These are phyloP conservation scores for Apogon hyalosoma DNA, from an alignment of 2,797 vertebrate genomes.

Conservation along the genomic window DNA sequence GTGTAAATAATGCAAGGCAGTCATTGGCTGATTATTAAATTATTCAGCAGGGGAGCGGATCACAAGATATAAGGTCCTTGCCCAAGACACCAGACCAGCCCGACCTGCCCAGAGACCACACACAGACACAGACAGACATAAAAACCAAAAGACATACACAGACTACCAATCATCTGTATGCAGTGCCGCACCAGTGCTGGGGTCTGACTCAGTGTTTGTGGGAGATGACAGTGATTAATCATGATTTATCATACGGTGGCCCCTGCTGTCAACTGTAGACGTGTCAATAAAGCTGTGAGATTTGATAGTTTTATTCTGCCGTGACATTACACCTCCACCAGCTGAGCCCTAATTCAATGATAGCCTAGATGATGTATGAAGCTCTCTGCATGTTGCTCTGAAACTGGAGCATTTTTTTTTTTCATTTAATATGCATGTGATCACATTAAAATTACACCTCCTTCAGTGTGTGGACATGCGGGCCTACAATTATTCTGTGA, in stretches of 20 bases:
- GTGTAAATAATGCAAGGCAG: conserved; percentile 87
- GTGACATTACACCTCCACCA: conserved; percentile 6
- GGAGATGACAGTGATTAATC: conserved; percentile 50
- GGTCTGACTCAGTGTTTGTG: conserved; percentile 57
- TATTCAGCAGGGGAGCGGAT: conserved; percentile 83
- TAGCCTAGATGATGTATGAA: background rate
- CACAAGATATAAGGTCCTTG: conserved; percentile 74
- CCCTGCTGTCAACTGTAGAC: conserved; percentile 39
- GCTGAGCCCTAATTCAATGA: conserved; percentile 3
- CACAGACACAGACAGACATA: conserved; percentile 21
- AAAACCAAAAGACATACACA: conserved; percentile 15
- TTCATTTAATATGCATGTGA: background rate
- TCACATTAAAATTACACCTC: background rate
- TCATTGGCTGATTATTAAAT: conserved; percentile 87
- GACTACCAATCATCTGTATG: conserved; percentile 31
- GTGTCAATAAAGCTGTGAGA: conserved; percentile 67
- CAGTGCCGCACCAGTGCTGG: conserved; percentile 20
- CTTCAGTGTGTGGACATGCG: background rate
- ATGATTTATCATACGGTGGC: conserved; percentile 45
- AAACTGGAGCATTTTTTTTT: conserved; percentile 2
- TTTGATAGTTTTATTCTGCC: conserved; percentile 33
- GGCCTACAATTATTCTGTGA: background rate
- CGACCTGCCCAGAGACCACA: conserved; percentile 36
- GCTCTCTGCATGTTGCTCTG: background rate
- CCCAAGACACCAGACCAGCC: conserved; percentile 53